A percentile compares a stretch with the other conserved stretches of the same genome.
Conservation (phyloP, 2,113 vertebrate species). For the Thermophis baileyi region DNA sequence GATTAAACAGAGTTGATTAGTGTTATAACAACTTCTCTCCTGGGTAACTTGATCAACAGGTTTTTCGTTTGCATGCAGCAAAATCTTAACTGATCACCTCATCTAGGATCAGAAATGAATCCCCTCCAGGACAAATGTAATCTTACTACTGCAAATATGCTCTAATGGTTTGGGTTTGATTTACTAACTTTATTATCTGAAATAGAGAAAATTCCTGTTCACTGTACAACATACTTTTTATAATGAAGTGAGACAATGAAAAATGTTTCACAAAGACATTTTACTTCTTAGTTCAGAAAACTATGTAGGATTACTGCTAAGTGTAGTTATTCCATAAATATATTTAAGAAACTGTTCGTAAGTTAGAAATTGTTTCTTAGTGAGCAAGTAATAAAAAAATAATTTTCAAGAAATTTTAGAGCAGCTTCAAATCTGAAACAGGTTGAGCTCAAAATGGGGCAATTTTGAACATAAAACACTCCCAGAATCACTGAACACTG, state of each 20-base stretch:
- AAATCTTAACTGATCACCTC: neutral
- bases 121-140: neutral
- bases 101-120: slow-evolving; percentile 10
- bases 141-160: neutral
- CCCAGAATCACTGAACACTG: neutral
- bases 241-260: neutral
- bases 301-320: neutral
- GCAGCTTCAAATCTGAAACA: neutral
- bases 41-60: slow-evolving; percentile 6
- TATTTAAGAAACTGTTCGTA: neutral
- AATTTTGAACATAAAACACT: neutral
- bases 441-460: neutral
- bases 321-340: neutral
- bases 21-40: neutral
- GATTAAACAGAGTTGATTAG: neutral
- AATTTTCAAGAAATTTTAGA: neutral
- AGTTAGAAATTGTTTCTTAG: neutral
- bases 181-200: neutral
- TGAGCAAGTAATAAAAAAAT: neutral
- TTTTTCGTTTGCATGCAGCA: neutral
- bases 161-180: neutral
- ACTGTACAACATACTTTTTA: neutral
- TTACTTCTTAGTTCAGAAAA: neutral
- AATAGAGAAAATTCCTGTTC: neutral
- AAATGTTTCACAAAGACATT: neutral